Conservation (phyloP, 2,113 vertebrate species). For the Crotophaga sulcirostris region DNA sequence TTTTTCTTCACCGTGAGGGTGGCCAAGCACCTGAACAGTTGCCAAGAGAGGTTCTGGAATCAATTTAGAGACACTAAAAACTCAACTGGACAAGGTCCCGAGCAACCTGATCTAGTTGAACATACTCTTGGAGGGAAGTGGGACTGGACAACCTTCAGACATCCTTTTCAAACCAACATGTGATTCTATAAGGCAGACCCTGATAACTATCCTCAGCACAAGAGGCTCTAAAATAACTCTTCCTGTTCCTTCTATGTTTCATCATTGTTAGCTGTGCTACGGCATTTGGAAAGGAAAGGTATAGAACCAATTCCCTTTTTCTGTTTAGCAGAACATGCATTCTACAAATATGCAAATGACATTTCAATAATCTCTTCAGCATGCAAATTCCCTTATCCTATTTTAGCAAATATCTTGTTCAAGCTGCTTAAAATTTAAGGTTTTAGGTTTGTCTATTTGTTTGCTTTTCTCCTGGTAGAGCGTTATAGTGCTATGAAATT, state of each 20-base stretch:
- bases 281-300: not conserved
- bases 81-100: not conserved
- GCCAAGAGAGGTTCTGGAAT: not conserved
- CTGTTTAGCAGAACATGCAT: not conserved
- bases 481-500: not conserved
- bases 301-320: conserved; percentile 13
- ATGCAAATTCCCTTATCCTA: conserved; percentile 27
- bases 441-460: conserved; percentile 5
- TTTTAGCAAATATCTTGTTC: conserved; percentile 23
- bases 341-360: not conserved
- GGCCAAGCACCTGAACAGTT: not conserved
- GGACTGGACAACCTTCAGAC: not conserved
- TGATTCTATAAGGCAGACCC: not conserved
- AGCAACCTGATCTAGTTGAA: not conserved
- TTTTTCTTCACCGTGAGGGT: not conserved
- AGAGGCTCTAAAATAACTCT: not conserved
- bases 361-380: conserved; percentile 28
- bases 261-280: not conserved
- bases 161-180: not conserved
- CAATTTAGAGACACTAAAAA: not conserved
- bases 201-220: not conserved
- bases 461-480: conserved; percentile 19
- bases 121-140: not conserved
- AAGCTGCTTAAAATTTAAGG: conserved; percentile 41
- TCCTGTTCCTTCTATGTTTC: not conserved